Conservation (phyloP, 2,888 invertebrate genomes). For the Lepidocyrtinus sp. region DNA sequence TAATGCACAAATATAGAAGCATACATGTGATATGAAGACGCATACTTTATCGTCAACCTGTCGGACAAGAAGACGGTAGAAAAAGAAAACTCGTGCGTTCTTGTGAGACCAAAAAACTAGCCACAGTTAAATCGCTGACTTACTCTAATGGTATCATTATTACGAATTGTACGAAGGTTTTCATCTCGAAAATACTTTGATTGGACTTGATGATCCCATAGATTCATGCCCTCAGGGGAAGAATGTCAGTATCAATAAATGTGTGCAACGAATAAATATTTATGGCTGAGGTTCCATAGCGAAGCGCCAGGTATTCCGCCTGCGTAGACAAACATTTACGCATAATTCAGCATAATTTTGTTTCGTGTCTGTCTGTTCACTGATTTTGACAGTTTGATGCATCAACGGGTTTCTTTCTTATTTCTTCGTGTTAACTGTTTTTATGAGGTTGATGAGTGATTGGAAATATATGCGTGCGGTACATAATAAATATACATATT, state of each 20-base stretch:
- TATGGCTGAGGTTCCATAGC: neutral
- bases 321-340: conserved; percentile 7
- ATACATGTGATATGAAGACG: too few species aligned
- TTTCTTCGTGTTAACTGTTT: conserved; percentile 23
- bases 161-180: neutral
- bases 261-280: conserved; percentile 8
- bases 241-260: conserved; percentile 49
- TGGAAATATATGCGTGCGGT: conserved; percentile 24
- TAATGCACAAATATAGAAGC: conserved; percentile 11
- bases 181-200: conserved; percentile 9
- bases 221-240: conserved; percentile 31
- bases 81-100: neutral
- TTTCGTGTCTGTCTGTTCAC: conserved; percentile 25
- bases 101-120: neutral
- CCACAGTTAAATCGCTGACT: neutral
- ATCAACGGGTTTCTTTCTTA: conserved; percentile 40
- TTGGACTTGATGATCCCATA: conserved; percentile 19
- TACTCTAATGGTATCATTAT: neutral
- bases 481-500: neutral
- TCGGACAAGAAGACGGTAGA: conserved; percentile 27
- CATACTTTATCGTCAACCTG: conserved; percentile 44
- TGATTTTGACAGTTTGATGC: conserved; percentile 52
- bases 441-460: conserved; percentile 50
- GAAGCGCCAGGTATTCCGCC: neutral
- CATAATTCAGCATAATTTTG: conserved; percentile 35